A percentile compares a stretch with the other conserved stretches of the same genome.
Conservation (phyloP, 53 echinoderm and acorn worm genomes). For the Arbacia lixula region DNA sequence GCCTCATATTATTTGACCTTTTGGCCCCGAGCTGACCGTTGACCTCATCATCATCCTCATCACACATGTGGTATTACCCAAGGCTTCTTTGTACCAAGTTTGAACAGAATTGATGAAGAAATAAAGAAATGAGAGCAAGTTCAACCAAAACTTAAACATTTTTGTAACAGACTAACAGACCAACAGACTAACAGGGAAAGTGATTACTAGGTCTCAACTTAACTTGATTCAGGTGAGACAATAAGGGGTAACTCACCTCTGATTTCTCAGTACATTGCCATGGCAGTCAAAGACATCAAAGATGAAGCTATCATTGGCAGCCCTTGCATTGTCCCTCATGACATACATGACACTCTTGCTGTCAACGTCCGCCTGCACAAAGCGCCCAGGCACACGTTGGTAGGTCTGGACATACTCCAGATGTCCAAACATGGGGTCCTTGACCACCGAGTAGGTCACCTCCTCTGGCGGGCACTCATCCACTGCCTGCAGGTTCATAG, state of each 20-base stretch:
- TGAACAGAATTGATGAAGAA: no score
- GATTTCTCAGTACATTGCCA: conserved; percentile 78
- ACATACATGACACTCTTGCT: conserved; percentile 86
- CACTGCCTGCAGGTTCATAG: conserved; percentile 66
- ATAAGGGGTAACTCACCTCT: conserved; percentile 66
- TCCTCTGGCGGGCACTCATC: conserved; percentile 77
- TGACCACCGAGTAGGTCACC: conserved; percentile 68
- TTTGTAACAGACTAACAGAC: no score
- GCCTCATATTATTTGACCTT: no score
- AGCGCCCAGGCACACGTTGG: conserved; percentile 68
- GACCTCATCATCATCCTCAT: no score
- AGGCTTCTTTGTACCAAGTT: no score
- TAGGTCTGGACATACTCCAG: conserved; percentile 76
- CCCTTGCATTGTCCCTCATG: conserved; percentile 74
- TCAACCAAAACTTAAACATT: no score
- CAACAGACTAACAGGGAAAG: no score
- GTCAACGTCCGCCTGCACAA: conserved; percentile 81
- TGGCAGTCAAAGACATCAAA: conserved; percentile 87
- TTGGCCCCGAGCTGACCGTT: no score
- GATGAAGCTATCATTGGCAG: conserved; percentile 87
- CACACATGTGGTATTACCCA: no score
- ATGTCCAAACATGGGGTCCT: conserved; percentile 82
- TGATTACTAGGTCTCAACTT: no score
- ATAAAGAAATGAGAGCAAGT: no score
- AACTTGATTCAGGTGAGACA: not conserved